Percentiles rank a stretch among this genome's conserved stretches.
Evolutionary conservation across 2,888 invertebrate species (phyloP).

Genomic region (Napeogenes inachia): DNA sequence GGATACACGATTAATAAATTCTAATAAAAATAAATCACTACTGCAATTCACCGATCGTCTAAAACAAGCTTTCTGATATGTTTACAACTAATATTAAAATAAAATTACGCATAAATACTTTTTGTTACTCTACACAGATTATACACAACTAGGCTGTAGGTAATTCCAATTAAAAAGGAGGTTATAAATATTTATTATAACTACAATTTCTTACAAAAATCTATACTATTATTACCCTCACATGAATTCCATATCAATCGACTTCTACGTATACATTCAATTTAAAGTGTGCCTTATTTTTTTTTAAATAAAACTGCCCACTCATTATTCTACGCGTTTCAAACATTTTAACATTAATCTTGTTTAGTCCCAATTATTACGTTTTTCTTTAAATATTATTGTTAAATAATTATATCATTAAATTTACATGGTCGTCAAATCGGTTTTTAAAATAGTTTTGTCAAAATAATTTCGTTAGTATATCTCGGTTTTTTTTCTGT

Average conservation of each 20-base stretch:
- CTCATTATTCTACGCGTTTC: conserved; percentile 8
- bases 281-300: conserved; percentile 25
- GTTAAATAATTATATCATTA: too few relatives aligned
- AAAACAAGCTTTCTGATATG: conserved; percentile 26
- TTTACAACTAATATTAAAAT: conserved; percentile 19
- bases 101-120: conserved; percentile 16
- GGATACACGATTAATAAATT: conserved; percentile 19
- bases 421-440: too few relatives aligned
- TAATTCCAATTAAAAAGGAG: conserved; percentile 13
- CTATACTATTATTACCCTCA: conserved; percentile 34
- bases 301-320: conserved; percentile 25
- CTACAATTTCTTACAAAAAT: conserved; percentile 16
- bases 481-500: too few relatives aligned
- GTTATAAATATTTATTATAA: conserved; percentile 20
- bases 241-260: conserved; percentile 32
- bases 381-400: too few relatives aligned
- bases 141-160: conserved; percentile 13
- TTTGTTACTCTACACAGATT: conserved; percentile 17
- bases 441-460: too few relatives aligned
- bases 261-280: conserved; percentile 37
- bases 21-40: conserved; percentile 8
- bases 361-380: too few relatives aligned
- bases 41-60: conserved; percentile 7
- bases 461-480: too few relatives aligned
- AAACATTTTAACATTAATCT: too few relatives aligned